Base-by-base conservation (phyloP, 2,797 vertebrate species). In the Coregonus sp. region DNA sequence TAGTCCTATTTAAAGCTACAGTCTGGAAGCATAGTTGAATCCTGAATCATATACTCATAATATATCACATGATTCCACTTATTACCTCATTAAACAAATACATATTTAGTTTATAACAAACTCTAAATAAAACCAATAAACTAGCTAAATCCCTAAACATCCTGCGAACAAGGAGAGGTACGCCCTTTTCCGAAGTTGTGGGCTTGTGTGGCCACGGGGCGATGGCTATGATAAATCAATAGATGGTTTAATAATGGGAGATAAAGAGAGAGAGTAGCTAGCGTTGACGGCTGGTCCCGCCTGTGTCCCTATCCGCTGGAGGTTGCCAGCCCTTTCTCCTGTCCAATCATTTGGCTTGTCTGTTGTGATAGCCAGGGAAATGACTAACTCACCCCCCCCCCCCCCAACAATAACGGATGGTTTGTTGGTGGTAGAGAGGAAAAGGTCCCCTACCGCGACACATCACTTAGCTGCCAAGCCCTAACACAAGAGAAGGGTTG, bases 381-480 rank as follows among this genome's bases (percentile, higher is more conserved):
- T 78, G 75, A 81, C 80, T 83, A 83, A 86, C 80, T 74, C 76
- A 69, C 73, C 72, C 59, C n/a, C 59, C 59, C 56, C 35, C 1
- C 6, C 59, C n/a, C 1, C 11, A 56, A 80, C 77, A 79, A 83
- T 80, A 85, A 78, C 80, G 75, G 59, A 81, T 80, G 72, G 81
- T 84, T 81, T 85, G 84, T 82, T 85, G 82, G 81, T 81, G 78
- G 79, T 72, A 31, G 80, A 78, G 76, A 59, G 73, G 75, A 77
- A 79, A 83, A 72, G 66, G 75, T 68, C 77, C 67, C 52, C 74
- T 75, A 63, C 20, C 3, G 40, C 80, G 75, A 81, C 82, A 86
- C 84, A 85, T 85, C 75, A 81, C 84, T 89, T 92, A 92, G 9
- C 40, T 47, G 89, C 84, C 90, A 79, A 40, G 1, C 25, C 84